Percentiles rank a stretch among this genome's conserved stretches.
Conservation (phyloP, 2,888 invertebrate species). For the Autographa gamma region DNA sequence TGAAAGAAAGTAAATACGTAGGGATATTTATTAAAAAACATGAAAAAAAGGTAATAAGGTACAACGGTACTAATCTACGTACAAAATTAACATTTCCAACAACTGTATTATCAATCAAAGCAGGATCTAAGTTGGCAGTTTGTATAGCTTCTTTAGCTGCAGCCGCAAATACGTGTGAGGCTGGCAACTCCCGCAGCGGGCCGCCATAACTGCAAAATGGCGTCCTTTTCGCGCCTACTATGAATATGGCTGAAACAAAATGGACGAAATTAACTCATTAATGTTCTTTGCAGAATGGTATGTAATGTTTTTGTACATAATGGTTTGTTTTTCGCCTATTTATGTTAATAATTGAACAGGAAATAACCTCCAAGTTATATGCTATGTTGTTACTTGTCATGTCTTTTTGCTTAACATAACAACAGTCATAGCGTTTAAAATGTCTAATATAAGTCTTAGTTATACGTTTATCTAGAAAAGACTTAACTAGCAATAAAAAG, state of each 20-base stretch:
- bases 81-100: conserved; percentile 83
- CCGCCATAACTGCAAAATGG: conserved; percentile 84
- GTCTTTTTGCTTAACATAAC: too few relatives aligned
- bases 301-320: background rate
- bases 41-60: too few relatives aligned
- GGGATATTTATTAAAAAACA: too few relatives aligned
- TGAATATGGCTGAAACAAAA: conserved; percentile 74
- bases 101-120: conserved; percentile 74
- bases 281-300: background rate
- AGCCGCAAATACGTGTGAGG: conserved; percentile 78
- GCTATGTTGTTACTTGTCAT: too few relatives aligned
- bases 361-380: too few relatives aligned
- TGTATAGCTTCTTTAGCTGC: conserved; percentile 78
- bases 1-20: conserved; percentile 75
- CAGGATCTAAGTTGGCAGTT: conserved; percentile 72
- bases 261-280: conserved; percentile 11
- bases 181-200: conserved; percentile 74
- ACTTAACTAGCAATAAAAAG: background rate
- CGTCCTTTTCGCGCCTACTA: conserved; percentile 82
- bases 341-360: too few relatives aligned
- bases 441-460: too few relatives aligned
- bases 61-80: conserved; percentile 42
- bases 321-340: background rate
- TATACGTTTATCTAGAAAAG: too few relatives aligned
- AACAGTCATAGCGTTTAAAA: too few relatives aligned